A percentile compares a stretch with the other conserved stretches of the same genome.
Conservation (phyloP, 2,797 vertebrate species). For the Parauchenoglanis ngamensis region DNA sequence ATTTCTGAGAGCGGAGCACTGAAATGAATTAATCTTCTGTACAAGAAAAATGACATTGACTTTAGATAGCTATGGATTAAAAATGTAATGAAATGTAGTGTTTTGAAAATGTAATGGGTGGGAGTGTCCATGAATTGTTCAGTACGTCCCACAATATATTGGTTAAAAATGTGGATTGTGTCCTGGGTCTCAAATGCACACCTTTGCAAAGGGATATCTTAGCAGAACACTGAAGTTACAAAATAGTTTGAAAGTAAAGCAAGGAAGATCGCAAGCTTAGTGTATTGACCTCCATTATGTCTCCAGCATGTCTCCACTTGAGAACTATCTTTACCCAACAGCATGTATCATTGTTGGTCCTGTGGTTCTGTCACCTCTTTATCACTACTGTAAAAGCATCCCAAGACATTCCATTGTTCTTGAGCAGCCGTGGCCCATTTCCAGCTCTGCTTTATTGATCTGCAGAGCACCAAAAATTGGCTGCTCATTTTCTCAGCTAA, state of each 20-base stretch:
- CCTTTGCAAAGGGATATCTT: not conserved
- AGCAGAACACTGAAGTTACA: not conserved
- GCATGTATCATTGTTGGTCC: conserved; percentile 32
- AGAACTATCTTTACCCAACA: conserved; percentile 43
- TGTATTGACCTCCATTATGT: conserved; percentile 36
- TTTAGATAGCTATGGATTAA: not conserved
- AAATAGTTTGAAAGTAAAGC: not conserved
- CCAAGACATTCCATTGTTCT: conserved; percentile 44
- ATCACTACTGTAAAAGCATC: conserved; percentile 49
- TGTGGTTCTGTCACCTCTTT: conserved; percentile 38
- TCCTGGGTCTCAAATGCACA: not conserved
- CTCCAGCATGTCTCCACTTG: conserved; percentile 39
- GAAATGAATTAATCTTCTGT: not conserved
- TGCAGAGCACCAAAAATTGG: conserved; percentile 15
- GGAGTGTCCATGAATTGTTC: not conserved
- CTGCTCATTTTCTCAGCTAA: not conserved
- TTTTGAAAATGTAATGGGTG: not conserved
- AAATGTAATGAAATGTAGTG: not conserved
- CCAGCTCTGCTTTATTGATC: conserved; percentile 44
- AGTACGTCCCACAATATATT: not conserved
- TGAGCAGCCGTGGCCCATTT: conserved; percentile 28
- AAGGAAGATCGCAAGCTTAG: not conserved
- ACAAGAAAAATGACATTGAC: not conserved
- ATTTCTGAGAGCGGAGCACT: not conserved
- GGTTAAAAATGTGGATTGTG: not conserved